Percentiles rank a stretch among this genome's conserved stretches.
These are phyloP conservation scores for Sylvia borin DNA, from an alignment of 2,797 vertebrate species.

Conservation along the genomic window DNA sequence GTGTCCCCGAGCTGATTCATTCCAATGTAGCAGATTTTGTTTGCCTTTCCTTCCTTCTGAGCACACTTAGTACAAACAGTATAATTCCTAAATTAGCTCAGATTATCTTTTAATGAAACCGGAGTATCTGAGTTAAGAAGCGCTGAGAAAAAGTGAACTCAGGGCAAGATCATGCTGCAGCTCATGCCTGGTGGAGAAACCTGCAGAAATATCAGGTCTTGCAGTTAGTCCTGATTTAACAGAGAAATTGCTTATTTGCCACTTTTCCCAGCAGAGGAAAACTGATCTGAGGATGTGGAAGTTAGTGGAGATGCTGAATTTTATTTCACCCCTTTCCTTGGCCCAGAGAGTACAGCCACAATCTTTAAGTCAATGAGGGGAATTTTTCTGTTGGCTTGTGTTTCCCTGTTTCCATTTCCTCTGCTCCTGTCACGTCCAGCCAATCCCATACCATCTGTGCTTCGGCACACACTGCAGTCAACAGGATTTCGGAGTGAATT, in stretches of 20 bases:
- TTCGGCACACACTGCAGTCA: neutral
- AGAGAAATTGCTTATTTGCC: neutral
- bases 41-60: constrained; percentile 51
- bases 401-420: neutral
- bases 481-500: neutral
- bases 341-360: neutral
- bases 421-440: neutral
- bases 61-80: constrained; percentile 61
- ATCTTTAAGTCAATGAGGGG: neutral
- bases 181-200: neutral
- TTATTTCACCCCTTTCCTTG: neutral
- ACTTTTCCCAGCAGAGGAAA: neutral
- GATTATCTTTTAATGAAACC: constrained; percentile 48
- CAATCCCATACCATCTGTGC: neutral
- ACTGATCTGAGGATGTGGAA: neutral
- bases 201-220: neutral
- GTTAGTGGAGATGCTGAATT: neutral
- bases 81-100: constrained; percentile 59
- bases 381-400: neutral
- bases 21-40: constrained; percentile 57
- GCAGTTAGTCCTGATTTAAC: neutral
- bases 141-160: constrained; percentile 14
- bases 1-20: constrained; percentile 52
- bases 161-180: neutral
- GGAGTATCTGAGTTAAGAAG: neutral